Percentiles rank a stretch among this genome's conserved stretches.
phyloP scores from a whole-genome alignment of 2,888 invertebrate species.

The Tenthredo livida region DNA sequence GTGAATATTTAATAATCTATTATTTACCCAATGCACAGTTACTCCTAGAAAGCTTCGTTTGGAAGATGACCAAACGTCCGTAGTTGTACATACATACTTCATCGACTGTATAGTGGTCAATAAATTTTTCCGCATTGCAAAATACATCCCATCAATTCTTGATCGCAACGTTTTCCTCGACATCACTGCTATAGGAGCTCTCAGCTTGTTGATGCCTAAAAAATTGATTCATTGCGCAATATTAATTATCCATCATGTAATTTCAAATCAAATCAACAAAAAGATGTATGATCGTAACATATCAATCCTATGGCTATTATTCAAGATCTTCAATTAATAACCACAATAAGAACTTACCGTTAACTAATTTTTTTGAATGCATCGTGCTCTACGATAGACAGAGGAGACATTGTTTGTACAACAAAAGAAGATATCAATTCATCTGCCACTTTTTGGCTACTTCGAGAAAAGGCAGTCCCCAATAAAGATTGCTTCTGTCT shows the following conservation, averaged over 20 bases:
- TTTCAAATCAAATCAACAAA: too few relatives aligned
- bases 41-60: neutral
- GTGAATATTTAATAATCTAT: neutral
- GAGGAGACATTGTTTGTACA: slow-evolving; percentile 22
- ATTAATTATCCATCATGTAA: too few relatives aligned
- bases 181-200: too few relatives aligned
- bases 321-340: too few relatives aligned
- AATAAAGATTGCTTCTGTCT: too few relatives aligned
- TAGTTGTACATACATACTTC: slow-evolving; percentile 14
- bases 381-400: neutral
- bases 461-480: neutral
- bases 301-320: too few relatives aligned
- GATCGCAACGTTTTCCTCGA: too few relatives aligned
- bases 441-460: slow-evolving; percentile 7
- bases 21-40: neutral
- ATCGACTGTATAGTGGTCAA: neutral
- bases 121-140: neutral
- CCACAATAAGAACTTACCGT: neutral
- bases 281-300: too few relatives aligned
- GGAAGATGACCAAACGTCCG: neutral
- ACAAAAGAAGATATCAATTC: slow-evolving; percentile 7
- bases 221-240: too few relatives aligned
- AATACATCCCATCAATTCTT: neutral
- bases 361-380: slow-evolving; percentile 1
- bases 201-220: too few relatives aligned